Evolutionary conservation across 2,113 vertebrate species (phyloP).

Genomic region (Anas platyrhynchos): DNA sequence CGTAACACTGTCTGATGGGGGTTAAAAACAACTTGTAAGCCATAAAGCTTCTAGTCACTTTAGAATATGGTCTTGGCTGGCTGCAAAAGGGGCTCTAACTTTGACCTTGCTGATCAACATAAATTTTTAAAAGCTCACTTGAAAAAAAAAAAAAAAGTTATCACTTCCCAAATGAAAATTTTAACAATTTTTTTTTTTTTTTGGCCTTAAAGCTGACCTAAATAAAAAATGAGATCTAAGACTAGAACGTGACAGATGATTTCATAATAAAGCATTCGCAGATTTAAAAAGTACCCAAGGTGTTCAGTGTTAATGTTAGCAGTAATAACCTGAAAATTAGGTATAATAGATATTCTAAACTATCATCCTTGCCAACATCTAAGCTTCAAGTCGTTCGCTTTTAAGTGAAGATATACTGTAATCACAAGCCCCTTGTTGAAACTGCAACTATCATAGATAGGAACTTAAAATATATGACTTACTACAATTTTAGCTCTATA

Average conservation of each 20-base stretch:
- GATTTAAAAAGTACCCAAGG: not conserved
- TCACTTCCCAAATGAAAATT: not conserved
- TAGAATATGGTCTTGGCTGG: not conserved
- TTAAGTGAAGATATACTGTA: not conserved
- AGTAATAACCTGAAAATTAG: not conserved
- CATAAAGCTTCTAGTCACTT: not conserved
- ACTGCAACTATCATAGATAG: not conserved
- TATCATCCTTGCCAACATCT: not conserved
- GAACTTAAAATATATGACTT: not conserved
- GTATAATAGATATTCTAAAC: not conserved
- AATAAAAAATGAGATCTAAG: not conserved
- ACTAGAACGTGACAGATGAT: not conserved
- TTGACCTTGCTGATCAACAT: not conserved
- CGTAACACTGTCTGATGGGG: accelerated
- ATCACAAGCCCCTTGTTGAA: not conserved
- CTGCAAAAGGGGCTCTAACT: not conserved
- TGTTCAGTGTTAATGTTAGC: not conserved
- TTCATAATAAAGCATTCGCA: not conserved
- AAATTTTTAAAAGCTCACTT: not conserved
- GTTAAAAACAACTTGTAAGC: not conserved
- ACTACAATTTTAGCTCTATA: not conserved
- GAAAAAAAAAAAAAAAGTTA: not conserved
- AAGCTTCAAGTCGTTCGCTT: not conserved
- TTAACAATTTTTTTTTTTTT: not conserved
- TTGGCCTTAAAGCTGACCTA: not conserved